Percentiles rank a stretch among this genome's conserved stretches.
phyloP scores from a whole-genome alignment of 2,888 invertebrate genomes.

The Ceriagrion tenellum region DNA sequence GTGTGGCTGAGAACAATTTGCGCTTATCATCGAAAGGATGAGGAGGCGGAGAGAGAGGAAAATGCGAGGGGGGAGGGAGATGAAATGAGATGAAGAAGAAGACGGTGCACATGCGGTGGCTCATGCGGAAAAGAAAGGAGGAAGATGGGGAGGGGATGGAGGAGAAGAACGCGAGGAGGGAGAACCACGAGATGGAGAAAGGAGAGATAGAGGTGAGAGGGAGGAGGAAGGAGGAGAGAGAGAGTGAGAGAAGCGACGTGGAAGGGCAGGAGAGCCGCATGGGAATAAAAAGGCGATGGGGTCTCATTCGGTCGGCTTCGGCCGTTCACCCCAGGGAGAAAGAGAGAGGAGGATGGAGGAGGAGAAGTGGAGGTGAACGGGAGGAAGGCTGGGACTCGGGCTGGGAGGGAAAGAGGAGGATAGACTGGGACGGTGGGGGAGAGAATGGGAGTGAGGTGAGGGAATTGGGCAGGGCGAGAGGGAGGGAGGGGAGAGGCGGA shows the following conservation, averaged over 20 bases:
- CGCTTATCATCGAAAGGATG: neutral
- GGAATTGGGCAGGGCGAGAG: neutral
- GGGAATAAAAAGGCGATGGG: slow-evolving; percentile 71
- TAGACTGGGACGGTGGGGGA: slow-evolving; percentile 60
- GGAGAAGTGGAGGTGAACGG: slow-evolving; percentile 64
- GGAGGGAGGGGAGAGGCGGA: no score
- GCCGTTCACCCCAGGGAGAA: slow-evolving; percentile 62
- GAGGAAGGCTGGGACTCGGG: neutral
- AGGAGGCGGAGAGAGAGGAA: slow-evolving; percentile 45
- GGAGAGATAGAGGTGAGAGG: slow-evolving; percentile 46
- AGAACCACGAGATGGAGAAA: slow-evolving; percentile 42
- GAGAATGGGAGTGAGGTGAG: slow-evolving; percentile 4
- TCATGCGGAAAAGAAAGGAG: neutral
- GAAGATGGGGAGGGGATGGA: slow-evolving; percentile 67
- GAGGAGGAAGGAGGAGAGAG: slow-evolving; percentile 69
- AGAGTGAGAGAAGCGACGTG: slow-evolving; percentile 68
- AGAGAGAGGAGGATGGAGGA: slow-evolving; percentile 59
- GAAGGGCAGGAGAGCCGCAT: slow-evolving; percentile 68
- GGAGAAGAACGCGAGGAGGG: slow-evolving; percentile 68
- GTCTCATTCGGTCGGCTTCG: slow-evolving; percentile 72
- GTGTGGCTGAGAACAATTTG: neutral
- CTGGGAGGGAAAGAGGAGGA: neutral
- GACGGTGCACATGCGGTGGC: neutral
- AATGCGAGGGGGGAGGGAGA: neutral
- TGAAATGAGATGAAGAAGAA: neutral